Evolutionary conservation across 2,113 vertebrate species (phyloP), one percentile per base, ranked within the genome.

Genomic region (Ranitomeya imitator): DNA sequence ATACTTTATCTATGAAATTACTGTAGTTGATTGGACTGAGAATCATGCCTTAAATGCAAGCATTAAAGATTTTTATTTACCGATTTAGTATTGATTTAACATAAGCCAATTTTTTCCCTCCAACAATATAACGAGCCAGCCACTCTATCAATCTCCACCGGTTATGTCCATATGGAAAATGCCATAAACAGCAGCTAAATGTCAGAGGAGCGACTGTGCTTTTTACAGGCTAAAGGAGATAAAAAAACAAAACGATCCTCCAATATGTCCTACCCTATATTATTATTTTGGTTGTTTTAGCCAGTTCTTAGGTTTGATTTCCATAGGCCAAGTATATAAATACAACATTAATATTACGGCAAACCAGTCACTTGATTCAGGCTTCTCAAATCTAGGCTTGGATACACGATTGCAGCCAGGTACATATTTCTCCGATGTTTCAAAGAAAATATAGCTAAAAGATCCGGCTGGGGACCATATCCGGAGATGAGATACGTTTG

Each of bases 11-110:
- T 63, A 83, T 79, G 11, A 45, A 65, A 63, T 21, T 65, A 11
- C 77, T 23, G 6, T n/a, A 65, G 26, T 45, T 67, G 37, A 83
- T 83, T 83, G 19, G 81, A 54, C 61, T 54, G 69, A 83, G 59
- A 69, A 83, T 45, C 59, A 82, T 82, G 59, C 7, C 79, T 21
- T 82, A n/a, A 60, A 31, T 80, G 23, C 15, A n/a, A 80, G 19
- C 80, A 65, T 83, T 65, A 65, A 45, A 67, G 61, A 83, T 83
- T 52, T 67, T n/a, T 54, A 83, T 83, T 83, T 69, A 83, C 61
- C 16, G 45, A 83, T 69, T 83, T 83, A 83, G 21, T 69, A 83
- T 83, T 83, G 81, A 83, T 83, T 83, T 69, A 23, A 23, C 63
- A 67, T 52, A 61, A 54, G 61, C 61, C 37, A 52, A 65, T 65